Conservation (phyloP, 2,113 vertebrate species). For the Hiodon alosoides region DNA sequence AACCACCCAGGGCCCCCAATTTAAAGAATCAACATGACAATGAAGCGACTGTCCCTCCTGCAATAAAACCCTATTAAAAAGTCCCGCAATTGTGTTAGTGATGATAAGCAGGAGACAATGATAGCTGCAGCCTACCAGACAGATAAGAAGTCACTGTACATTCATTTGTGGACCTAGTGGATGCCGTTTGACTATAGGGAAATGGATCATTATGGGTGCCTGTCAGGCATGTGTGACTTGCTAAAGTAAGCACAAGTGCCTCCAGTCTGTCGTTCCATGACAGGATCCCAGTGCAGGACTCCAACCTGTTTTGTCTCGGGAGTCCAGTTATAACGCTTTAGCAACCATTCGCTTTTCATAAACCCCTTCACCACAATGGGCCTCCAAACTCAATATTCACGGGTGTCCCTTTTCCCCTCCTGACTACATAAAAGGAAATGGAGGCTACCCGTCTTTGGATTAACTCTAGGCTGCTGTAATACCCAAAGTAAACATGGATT, state of each 20-base stretch:
- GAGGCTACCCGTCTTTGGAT: slow-evolving; percentile 55
- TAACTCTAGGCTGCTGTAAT: slow-evolving; percentile 47
- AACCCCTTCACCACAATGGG: slow-evolving; percentile 60
- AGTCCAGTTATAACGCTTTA: slow-evolving; percentile 58
- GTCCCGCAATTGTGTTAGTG: slow-evolving; percentile 55
- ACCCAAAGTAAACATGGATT: slow-evolving; percentile 48
- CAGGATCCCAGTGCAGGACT: slow-evolving; percentile 74
- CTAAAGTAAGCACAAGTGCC: slow-evolving; percentile 67
- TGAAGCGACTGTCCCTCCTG: slow-evolving; percentile 51
- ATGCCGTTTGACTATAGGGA: slow-evolving; percentile 53
- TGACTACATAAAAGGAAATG: slow-evolving; percentile 53
- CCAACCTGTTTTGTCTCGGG: slow-evolving; percentile 76
- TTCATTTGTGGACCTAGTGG: slow-evolving; percentile 49
- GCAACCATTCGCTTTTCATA: slow-evolving; percentile 43
- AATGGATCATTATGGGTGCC: slow-evolving; percentile 53
- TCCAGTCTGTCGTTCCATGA: slow-evolving; percentile 63
- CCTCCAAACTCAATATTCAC: slow-evolving; percentile 62
- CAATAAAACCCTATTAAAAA: slow-evolving; percentile 54
- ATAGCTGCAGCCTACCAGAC: slow-evolving; percentile 48
- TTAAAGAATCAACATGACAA: slow-evolving; percentile 59
- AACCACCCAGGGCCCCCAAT: slow-evolving; percentile 43
- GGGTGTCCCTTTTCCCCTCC: slow-evolving; percentile 40
- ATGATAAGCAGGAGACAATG: slow-evolving; percentile 54
- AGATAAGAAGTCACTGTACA: slow-evolving; percentile 51
- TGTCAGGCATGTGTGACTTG: slow-evolving; percentile 69